Conservation (phyloP, 2,797 vertebrate species). For the Acanthiza pusilla region DNA sequence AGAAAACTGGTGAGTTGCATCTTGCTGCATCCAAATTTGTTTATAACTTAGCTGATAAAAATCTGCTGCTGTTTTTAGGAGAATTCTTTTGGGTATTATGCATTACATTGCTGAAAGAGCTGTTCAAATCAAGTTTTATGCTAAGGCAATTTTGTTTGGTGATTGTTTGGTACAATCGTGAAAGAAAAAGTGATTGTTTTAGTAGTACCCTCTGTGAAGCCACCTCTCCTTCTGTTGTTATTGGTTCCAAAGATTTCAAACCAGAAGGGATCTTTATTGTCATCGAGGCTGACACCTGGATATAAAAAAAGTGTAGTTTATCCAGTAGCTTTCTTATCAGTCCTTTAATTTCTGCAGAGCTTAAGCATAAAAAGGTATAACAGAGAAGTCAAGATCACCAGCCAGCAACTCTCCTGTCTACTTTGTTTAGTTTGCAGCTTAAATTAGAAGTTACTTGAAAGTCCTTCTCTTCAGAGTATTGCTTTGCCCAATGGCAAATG, state of each 20-base stretch:
- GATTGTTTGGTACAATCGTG: not conserved
- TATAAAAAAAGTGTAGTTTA: not conserved
- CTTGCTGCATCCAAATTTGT: not conserved
- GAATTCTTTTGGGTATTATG: not conserved
- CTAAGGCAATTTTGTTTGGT: not conserved
- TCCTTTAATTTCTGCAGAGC: not conserved
- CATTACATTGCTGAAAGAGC: not conserved
- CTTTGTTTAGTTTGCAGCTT: not conserved
- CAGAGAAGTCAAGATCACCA: not conserved
- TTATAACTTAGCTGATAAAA: not conserved
- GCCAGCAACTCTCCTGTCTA: not conserved
- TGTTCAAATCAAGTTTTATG: slow-evolving; percentile 29
- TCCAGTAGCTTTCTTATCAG: not conserved
- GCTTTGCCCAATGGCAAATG: not conserved
- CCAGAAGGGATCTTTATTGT: not conserved
- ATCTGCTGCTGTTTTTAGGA: not conserved
- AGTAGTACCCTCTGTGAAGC: not conserved
- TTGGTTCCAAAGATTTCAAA: not conserved
- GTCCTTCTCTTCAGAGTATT: not conserved
- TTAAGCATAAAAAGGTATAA: not conserved
- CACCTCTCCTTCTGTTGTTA: not conserved
- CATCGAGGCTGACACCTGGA: not conserved
- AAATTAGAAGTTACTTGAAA: not conserved
- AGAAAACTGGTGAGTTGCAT: not conserved
- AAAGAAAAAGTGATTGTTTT: not conserved